Percentiles rank a stretch among this genome's conserved stretches.
These are phyloP conservation scores for Sarcophaga rosellei DNA, from an alignment of 2,888 invertebrate species.

Conservation along the genomic window DNA sequence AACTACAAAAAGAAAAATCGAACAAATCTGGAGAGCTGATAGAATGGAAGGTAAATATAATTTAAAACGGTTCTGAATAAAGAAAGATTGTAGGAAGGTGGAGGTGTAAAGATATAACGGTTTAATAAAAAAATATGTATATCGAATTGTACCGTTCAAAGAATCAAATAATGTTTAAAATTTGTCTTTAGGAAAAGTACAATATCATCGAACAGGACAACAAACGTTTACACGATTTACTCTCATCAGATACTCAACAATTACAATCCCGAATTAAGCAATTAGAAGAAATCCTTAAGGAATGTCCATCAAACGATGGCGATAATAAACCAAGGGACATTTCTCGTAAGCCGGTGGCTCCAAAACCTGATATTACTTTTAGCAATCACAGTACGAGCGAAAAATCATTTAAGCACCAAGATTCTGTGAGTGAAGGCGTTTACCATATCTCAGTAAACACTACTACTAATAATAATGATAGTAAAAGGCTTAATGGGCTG, in stretches of 20 bases:
- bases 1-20: slow-evolving; percentile 81
- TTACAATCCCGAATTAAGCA: slow-evolving; percentile 58
- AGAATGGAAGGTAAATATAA: slow-evolving; percentile 79
- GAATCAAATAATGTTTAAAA: not conserved
- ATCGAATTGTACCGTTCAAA: not conserved
- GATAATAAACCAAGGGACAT: slow-evolving; percentile 69
- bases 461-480: slow-evolving; percentile 73
- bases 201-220: slow-evolving; percentile 75
- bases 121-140: no score
- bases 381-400: slow-evolving; percentile 70
- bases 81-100: not conserved
- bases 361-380: slow-evolving; percentile 45
- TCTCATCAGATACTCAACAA: slow-evolving; percentile 71
- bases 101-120: not conserved
- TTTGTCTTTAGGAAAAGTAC: slow-evolving; percentile 75
- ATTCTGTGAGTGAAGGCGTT: slow-evolving; percentile 80
- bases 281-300: slow-evolving; percentile 71
- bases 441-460: slow-evolving; percentile 79
- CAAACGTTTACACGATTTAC: slow-evolving; percentile 75
- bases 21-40: slow-evolving; percentile 79
- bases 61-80: not conserved
- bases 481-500: slow-evolving; percentile 55
- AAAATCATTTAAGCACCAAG: slow-evolving; percentile 80
- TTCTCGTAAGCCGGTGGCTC: slow-evolving; percentile 49
- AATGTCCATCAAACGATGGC: slow-evolving; percentile 71